Conservation (phyloP, 2,888 invertebrate genomes). For the Cacoxenus indagator region DNA sequence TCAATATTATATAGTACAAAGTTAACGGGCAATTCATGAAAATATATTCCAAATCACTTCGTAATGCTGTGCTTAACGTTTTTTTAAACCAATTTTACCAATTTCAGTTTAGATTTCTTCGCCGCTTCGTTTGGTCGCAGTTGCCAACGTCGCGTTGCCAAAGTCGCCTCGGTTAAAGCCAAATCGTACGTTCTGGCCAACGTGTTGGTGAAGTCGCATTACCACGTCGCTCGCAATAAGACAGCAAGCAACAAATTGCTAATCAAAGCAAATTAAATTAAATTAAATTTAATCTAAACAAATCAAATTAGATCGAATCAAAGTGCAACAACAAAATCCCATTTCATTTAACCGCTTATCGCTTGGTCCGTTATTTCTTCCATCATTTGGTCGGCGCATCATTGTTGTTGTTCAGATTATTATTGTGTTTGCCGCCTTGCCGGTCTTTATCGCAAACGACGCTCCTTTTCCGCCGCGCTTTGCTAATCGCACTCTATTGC, state of each 20-base stretch:
- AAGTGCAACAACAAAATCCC: not conserved
- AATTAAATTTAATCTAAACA: slow-evolving; percentile 6
- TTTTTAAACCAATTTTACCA: not conserved
- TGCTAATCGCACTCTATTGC: too few species aligned
- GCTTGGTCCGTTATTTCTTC: not conserved
- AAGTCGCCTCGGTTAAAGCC: not conserved
- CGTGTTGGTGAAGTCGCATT: slow-evolving; percentile 27
- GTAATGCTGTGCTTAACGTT: not conserved
- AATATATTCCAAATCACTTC: not conserved
- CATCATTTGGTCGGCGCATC: slow-evolving; percentile 10
- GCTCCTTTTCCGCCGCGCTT: too few species aligned
- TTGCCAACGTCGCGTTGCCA: slow-evolving; percentile 27
- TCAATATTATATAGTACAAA: too few species aligned
- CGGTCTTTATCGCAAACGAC: slow-evolving; percentile 3
- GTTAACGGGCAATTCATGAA: not conserved
- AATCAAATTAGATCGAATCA: not conserved
- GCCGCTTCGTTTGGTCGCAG: slow-evolving; percentile 61
- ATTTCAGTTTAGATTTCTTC: slow-evolving; percentile 63
- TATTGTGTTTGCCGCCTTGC: slow-evolving; percentile 10
- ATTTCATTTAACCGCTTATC: not conserved
- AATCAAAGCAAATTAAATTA: slow-evolving; percentile 23
- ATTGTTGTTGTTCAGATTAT: slow-evolving; percentile 1
- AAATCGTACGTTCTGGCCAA: not conserved
- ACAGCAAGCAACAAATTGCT: slow-evolving; percentile 15
- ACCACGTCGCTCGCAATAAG: slow-evolving; percentile 1